Evolutionary conservation across 2,797 vertebrate species (phyloP), one percentile per base, ranked within the genome.

Genomic region (Decapterus maruadsi): DNA sequence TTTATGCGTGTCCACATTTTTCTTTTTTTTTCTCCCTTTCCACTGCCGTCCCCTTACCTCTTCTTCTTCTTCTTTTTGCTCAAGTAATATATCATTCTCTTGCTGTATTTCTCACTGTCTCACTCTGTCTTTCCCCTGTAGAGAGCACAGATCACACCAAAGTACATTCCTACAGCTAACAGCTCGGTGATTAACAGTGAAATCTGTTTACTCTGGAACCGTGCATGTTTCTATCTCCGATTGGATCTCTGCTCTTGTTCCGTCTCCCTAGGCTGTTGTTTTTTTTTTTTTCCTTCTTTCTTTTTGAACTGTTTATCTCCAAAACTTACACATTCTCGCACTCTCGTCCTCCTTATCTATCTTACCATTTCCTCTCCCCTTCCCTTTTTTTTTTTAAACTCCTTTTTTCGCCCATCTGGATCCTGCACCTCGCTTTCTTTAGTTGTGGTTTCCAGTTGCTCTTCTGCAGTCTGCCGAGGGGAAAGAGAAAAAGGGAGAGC

Each of bases 181-280:
- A 88, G 76, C 77, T 77, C 65, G 56, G 38, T 69, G 78, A 84
- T 79, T 80, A 82, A 75, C 70, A 54, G 38, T 51, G 74, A 45
- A 86, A 54, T 50, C 57, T 85, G 77, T 89, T 92, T 89, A 82
- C 69, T 85, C 80, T 87, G 76, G 79, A 89, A 17, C 46, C 58
- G 16, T 26, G 42, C 51, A 40, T 3, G 1, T 70, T 57, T 75
- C 53, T 48, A 60, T 83, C 40, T 77, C 31, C 42, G 22, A 57
- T 61, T 56, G 50, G 20, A 60, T 16, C n/a, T 67, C 46, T 58
- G 60, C 26, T 72, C 19, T 77, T 50, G 7, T 46, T 68, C 54
- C 0, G 8, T 75, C 61, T 76, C 29, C 14, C 53, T 78, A 31
- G 53, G 19, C 53, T 59, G 14, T 67, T 78, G 22, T 72, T 46